These are phyloP conservation scores for Pandemis cinnamomeana DNA, from an alignment of 2,888 invertebrate genomes.

Conservation along the genomic window DNA sequence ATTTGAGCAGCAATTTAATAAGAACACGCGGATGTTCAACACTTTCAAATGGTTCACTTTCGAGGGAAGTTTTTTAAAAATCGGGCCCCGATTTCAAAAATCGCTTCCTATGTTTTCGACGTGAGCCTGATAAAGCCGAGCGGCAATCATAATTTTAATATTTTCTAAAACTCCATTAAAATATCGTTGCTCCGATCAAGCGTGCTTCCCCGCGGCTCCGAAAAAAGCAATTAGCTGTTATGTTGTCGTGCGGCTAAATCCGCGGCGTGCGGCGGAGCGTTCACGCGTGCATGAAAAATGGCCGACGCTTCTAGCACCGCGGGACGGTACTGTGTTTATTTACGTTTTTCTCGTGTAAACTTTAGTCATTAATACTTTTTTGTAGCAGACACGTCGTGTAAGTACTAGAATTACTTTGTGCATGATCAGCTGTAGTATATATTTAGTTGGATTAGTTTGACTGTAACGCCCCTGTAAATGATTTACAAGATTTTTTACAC, in stretches of 20 bases:
- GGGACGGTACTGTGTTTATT: constrained; percentile 7
- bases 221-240: constrained; percentile 82
- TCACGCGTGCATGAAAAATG: constrained; percentile 82
- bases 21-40: too few species aligned
- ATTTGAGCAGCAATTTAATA: too few species aligned
- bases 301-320: constrained; percentile 46
- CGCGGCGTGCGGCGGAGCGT: constrained; percentile 68
- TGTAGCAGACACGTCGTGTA: neutral
- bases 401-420: too few species aligned
- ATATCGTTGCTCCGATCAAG: constrained; percentile 30
- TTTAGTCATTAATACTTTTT: constrained; percentile 1
- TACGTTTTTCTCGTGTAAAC: constrained; percentile 2
- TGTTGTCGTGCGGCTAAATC: constrained; percentile 53
- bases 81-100: too few species aligned
- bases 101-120: too few species aligned
- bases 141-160: constrained; percentile 1
- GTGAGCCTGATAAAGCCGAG: too few species aligned
- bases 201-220: constrained; percentile 50
- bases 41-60: too few species aligned
- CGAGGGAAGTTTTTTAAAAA: too few species aligned
- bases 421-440: too few species aligned
- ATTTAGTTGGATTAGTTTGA: too few species aligned
- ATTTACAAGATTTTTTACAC: too few species aligned
- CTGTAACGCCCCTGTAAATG: too few species aligned
- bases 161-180: constrained; percentile 33